These are phyloP conservation scores for Zygogramma bicolorata DNA, from an alignment of 2,888 invertebrate species.

Conservation along the genomic window DNA sequence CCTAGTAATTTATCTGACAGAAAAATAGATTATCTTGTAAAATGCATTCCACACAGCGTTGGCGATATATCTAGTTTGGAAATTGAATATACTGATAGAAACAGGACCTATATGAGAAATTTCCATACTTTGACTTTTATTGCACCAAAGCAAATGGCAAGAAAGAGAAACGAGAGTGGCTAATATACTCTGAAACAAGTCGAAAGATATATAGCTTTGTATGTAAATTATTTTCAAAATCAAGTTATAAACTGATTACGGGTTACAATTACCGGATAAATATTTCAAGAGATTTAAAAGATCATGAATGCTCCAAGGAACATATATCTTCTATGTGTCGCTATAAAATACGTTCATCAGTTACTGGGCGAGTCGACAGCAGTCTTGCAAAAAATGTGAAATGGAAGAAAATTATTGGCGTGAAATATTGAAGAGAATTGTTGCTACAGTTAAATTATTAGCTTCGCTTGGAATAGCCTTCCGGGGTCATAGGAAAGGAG, in stretches of 20 bases:
- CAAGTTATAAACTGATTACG: not conserved
- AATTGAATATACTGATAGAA: conserved; percentile 13
- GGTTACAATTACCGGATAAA: conserved; percentile 4
- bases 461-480: conserved; percentile 22
- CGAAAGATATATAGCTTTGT: conserved; percentile 10
- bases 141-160: conserved; percentile 22
- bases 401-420: conserved; percentile 27
- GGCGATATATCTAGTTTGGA: conserved; percentile 20
- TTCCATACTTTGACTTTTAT: conserved; percentile 13
- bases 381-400: conserved; percentile 14
- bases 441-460: conserved; percentile 28
- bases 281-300: conserved; percentile 18
- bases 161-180: conserved; percentile 23
- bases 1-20: conserved; percentile 19
- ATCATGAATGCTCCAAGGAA: conserved; percentile 23
- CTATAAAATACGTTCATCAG: conserved; percentile 20
- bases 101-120: not conserved
- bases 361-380: conserved; percentile 17
- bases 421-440: conserved; percentile 24
- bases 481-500: conserved; percentile 16
- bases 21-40: conserved; percentile 17
- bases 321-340: conserved; percentile 15
- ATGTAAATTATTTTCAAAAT: conserved; percentile 13
- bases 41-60: conserved; percentile 17
- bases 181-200: conserved; percentile 21